Percentiles rank a stretch among this genome's conserved stretches.
phyloP scores from a whole-genome alignment of 2,797 vertebrate genomes.

The Onychomys arenicola region DNA sequence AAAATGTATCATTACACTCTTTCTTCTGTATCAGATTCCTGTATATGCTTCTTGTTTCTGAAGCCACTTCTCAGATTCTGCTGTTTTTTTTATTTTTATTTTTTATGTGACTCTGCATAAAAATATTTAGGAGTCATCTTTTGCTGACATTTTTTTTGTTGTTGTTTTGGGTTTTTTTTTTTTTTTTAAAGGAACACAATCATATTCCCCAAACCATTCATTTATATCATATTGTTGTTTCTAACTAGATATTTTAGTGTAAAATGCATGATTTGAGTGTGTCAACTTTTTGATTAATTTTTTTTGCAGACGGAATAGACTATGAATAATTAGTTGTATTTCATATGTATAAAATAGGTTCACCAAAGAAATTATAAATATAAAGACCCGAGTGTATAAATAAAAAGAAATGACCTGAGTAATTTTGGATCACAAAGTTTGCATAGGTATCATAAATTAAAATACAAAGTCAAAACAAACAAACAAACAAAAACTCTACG shows the following conservation, averaged over 20 bases:
- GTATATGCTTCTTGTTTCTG: not conserved
- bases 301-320: not conserved
- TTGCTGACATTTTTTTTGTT: not conserved
- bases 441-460: not conserved
- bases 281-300: not conserved
- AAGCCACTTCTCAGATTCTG: not conserved
- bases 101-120: not conserved
- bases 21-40: not conserved
- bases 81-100: not conserved
- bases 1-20: not conserved
- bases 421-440: not conserved
- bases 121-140: not conserved
- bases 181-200: no score
- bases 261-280: not conserved
- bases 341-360: not conserved
- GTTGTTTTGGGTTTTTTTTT: no score
- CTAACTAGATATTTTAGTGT: not conserved
- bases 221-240: not conserved
- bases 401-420: not conserved
- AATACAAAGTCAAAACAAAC: not conserved
- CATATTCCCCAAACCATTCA: not conserved
- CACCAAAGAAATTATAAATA: not conserved
- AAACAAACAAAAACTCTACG: not conserved
- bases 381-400: not conserved
- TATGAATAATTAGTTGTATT: not conserved